A percentile compares a stretch with the other conserved stretches of the same genome.
Evolutionary conservation across 2,797 vertebrate genomes (phyloP).

Genomic region (Bradypus variegatus): DNA sequence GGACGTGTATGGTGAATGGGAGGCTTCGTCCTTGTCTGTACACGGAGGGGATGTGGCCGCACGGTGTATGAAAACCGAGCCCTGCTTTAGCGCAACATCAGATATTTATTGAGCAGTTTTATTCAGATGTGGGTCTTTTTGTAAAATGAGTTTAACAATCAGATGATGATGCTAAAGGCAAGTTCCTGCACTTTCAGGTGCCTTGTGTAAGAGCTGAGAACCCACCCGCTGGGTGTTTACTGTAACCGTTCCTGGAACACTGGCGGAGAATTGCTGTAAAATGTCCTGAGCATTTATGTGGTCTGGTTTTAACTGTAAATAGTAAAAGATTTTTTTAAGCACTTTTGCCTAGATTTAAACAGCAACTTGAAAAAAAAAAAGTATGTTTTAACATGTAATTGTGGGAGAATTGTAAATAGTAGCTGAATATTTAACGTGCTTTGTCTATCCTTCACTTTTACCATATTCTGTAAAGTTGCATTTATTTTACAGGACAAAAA

Average conservation of each 20-base stretch:
- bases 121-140: constrained; percentile 49
- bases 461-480: constrained; percentile 73
- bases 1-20: background rate
- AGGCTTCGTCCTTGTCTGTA: background rate
- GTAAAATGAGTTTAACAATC: constrained; percentile 47
- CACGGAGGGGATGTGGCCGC: constrained; percentile 19
- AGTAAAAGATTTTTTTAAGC: constrained; percentile 96
- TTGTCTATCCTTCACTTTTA: constrained; percentile 78
- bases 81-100: background rate
- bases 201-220: constrained; percentile 71
- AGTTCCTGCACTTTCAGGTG: constrained; percentile 74
- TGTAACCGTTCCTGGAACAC: constrained; percentile 67
- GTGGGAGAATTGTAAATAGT: constrained; percentile 82
- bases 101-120: constrained; percentile 19
- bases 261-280: constrained; percentile 63
- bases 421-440: constrained; percentile 81
- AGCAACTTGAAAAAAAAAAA: constrained; percentile 80
- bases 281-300: constrained; percentile 71
- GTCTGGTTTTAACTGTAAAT: constrained; percentile 91
- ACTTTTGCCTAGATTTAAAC: constrained; percentile 99
- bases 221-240: constrained; percentile 71
- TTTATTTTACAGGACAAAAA: constrained; percentile 75
- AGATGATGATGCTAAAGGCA: constrained; percentile 46
- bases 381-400: constrained; percentile 76
- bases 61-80: background rate